Conservation (phyloP, 2,797 vertebrate genomes). For the Propithecus perrieri region DNA sequence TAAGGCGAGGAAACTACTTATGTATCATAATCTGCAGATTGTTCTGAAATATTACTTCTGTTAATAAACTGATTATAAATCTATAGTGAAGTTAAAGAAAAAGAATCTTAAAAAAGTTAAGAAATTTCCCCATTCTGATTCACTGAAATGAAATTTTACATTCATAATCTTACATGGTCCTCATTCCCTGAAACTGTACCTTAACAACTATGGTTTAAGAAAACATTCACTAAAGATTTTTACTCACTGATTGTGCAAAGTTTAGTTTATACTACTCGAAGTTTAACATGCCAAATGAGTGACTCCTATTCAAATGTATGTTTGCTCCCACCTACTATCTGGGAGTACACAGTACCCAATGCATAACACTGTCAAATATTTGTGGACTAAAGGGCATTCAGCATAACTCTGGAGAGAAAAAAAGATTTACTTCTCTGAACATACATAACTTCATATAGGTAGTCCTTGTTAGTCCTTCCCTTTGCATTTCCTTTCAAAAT, state of each 20-base stretch:
- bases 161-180: background rate
- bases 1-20: background rate
- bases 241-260: background rate
- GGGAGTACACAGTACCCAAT: background rate
- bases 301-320: background rate
- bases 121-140: background rate
- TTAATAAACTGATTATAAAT: background rate
- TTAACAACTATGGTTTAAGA: background rate
- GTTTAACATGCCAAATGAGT: background rate
- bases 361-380: background rate
- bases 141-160: conserved; percentile 2
- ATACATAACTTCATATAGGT: background rate
- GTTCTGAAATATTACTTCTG: background rate
- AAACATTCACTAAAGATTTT: background rate
- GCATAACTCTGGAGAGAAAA: background rate
- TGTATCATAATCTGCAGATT: background rate
- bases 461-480: background rate
- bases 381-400: background rate
- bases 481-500: conserved; percentile 9
- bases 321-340: background rate
- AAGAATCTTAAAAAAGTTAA: background rate
- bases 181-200: background rate
- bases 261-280: background rate
- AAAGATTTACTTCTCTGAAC: background rate
- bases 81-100: background rate